Conservation (phyloP, 1,140 invertebrate genomes). For the Drosophila willistoni region DNA sequence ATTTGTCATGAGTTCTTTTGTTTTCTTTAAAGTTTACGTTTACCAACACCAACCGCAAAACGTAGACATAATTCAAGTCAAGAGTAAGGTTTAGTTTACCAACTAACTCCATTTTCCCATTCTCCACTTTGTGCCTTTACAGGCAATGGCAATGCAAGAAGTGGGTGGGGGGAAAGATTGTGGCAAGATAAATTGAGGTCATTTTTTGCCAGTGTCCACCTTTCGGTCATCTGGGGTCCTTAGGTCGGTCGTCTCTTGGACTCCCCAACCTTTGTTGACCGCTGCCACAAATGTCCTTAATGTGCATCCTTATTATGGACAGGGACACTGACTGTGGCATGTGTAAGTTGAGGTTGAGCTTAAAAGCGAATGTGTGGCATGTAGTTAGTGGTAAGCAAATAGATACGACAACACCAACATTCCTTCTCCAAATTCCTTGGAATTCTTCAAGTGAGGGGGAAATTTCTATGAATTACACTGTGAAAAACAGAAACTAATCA, state of each 20-base stretch:
- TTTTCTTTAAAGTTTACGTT: conserved; percentile 60
- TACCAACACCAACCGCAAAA: conserved; percentile 57
- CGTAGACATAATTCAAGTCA: conserved; percentile 70
- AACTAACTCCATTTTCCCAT: conserved; percentile 16
- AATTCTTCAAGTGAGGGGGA: background rate
- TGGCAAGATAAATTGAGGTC: conserved; percentile 82
- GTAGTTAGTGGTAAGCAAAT: conserved; percentile 51
- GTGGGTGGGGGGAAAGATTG: conserved; percentile 21
- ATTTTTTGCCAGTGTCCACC: conserved; percentile 71
- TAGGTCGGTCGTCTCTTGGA: conserved; percentile 36
- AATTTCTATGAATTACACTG: conserved; percentile 18
- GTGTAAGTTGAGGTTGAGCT: conserved; percentile 73
- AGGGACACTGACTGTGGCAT: conserved; percentile 39
- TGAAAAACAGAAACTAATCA: background rate
- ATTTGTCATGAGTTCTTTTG: conserved; percentile 51
- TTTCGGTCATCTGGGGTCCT: conserved; percentile 64
- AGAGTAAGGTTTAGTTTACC: conserved; percentile 31
- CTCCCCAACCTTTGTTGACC: conserved; percentile 73
- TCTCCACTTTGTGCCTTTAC: no score
- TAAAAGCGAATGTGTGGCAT: conserved; percentile 33
- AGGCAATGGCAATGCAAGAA: conserved; percentile 1
- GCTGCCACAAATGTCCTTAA: conserved; percentile 78
- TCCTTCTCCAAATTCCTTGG: conserved; percentile 36
- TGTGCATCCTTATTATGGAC: conserved; percentile 78
- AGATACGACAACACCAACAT: conserved; percentile 38